A percentile compares a stretch with the other conserved stretches of the same genome.
Evolutionary conservation across 2,113 vertebrate species (phyloP).

Genomic region (Sitta europaea): DNA sequence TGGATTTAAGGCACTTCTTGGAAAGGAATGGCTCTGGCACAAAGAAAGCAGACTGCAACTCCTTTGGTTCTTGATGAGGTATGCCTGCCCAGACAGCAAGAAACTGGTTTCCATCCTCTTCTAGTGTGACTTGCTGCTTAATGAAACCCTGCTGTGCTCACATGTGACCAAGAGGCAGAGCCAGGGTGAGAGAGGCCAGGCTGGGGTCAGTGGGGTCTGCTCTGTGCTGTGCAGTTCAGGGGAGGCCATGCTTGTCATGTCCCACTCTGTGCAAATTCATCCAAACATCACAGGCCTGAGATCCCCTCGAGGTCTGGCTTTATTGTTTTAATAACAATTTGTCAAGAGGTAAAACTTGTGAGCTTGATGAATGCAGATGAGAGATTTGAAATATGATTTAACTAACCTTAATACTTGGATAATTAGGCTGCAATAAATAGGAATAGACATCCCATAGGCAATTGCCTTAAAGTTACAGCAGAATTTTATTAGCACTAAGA

Average conservation of each 20-base stretch:
- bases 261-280: neutral
- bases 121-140: neutral
- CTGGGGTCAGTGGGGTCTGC: neutral
- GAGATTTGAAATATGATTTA: neutral
- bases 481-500: neutral
- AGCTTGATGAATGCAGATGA: neutral
- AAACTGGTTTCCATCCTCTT: neutral
- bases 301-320: neutral
- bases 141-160: neutral
- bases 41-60: neutral
- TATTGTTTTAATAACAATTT: neutral
- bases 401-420: neutral
- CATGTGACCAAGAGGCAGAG: neutral
- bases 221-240: neutral
- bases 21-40: neutral
- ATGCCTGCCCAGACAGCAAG: neutral
- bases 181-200: neutral
- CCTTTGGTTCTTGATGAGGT: neutral
- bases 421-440: neutral
- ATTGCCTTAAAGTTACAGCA: neutral
- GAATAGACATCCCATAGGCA: neutral
- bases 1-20: neutral
- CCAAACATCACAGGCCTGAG: neutral
- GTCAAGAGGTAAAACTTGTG: neutral
- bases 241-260: neutral